Percentiles rank a stretch among this genome's conserved stretches.
Conservation (phyloP, 2,797 vertebrate species). For the Pelobates cultripes region DNA sequence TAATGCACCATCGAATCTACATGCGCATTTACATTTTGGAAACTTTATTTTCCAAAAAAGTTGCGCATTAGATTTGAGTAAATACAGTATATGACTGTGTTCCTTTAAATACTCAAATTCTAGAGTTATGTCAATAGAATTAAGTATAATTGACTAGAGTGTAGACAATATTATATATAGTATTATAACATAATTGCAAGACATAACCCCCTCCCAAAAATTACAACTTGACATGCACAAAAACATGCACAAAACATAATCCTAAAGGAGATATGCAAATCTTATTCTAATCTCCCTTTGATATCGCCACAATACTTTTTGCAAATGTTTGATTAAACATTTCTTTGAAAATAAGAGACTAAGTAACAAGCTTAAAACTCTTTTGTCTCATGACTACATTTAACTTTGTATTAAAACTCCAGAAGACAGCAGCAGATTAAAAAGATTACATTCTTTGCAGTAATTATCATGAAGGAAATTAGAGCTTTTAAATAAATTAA, state of each 20-base stretch:
- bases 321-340: constrained; percentile 10
- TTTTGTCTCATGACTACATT: constrained; percentile 20
- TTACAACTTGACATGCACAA: too few relatives aligned
- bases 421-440: constrained; percentile 40
- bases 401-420: constrained; percentile 37
- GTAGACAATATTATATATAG: too few relatives aligned
- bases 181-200: too few relatives aligned
- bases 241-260: background rate
- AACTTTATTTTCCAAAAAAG: too few relatives aligned
- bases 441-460: constrained; percentile 42
- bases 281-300: background rate
- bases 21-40: too few relatives aligned
- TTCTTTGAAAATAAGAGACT: constrained; percentile 23
- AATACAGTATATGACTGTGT: too few relatives aligned
- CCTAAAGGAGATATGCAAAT: background rate
- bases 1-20: too few relatives aligned
- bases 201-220: too few relatives aligned
- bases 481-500: constrained; percentile 49
- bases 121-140: too few relatives aligned
- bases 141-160: too few relatives aligned
- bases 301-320: background rate
- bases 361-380: constrained; percentile 5
- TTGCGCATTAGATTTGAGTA: too few relatives aligned
- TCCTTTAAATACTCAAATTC: too few relatives aligned
- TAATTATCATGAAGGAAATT: constrained; percentile 47